Conservation (phyloP, 2,113 vertebrate species). For the Hippocampus barbouri region DNA sequence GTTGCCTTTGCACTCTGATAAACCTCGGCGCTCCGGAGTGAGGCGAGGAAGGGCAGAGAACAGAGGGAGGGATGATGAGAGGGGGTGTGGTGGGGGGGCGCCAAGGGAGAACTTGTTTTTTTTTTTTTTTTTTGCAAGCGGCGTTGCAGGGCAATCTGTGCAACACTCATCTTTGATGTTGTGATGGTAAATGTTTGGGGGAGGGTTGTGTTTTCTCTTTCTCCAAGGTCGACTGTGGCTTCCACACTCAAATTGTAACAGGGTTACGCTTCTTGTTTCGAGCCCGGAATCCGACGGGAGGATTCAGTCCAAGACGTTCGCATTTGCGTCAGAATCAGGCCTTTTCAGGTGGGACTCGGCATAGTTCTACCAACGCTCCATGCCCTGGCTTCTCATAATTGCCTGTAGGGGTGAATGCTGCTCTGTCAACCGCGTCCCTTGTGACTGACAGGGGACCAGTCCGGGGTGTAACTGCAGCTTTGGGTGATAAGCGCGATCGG, state of each 20-base stretch:
- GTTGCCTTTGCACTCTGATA: slow-evolving; percentile 73
- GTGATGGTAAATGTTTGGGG: slow-evolving; percentile 18
- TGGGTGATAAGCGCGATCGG: background rate
- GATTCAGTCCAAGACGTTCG: too few species aligned
- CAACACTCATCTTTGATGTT: slow-evolving; percentile 17
- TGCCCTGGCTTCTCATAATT: too few species aligned
- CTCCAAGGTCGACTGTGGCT: slow-evolving; percentile 1
- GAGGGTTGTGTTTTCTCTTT: background rate
- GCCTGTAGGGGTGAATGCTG: too few species aligned
- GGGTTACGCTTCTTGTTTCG: background rate
- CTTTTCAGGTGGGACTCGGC: too few species aligned
- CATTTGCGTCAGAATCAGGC: too few species aligned
- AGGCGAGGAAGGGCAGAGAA: slow-evolving; percentile 19
- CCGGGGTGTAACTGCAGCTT: background rate
- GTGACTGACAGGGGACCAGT: background rate
- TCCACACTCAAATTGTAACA: background rate
- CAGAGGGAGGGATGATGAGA: background rate
- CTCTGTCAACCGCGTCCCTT: background rate
- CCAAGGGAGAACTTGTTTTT: slow-evolving; percentile 78
- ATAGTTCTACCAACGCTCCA: too few species aligned
- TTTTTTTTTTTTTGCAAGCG: slow-evolving; percentile 77
- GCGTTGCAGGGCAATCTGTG: slow-evolving; percentile 65
- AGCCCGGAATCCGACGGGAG: background rate
- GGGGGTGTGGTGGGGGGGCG: background rate
- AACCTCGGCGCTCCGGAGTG: slow-evolving; percentile 74